Evolutionary conservation across 2,113 vertebrate species (phyloP).

Genomic region (Aythya baeri): DNA sequence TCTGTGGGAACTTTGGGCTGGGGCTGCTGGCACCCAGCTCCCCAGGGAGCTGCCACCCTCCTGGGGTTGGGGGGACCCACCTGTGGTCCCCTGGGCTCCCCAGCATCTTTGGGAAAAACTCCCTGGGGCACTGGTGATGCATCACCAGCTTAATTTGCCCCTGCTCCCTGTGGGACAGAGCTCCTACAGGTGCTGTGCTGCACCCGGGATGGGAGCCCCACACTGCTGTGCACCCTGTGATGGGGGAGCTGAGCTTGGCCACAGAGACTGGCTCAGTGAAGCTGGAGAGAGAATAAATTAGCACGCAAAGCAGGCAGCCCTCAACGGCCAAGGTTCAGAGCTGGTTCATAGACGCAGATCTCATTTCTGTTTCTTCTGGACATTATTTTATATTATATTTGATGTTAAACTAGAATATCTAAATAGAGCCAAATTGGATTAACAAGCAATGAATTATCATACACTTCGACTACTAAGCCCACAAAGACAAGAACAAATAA

Average conservation of each 20-base stretch:
- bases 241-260: neutral
- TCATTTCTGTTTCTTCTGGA: conserved; percentile 24
- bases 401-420: conserved; percentile 49
- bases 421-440: conserved; percentile 55
- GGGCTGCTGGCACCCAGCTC: neutral
- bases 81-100: rapidly evolving
- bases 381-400: neutral
- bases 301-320: neutral
- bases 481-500: conserved; percentile 60
- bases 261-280: rapidly evolving
- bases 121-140: neutral
- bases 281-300: neutral
- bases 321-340: neutral
- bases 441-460: conserved; percentile 52
- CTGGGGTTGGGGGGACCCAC: no score
- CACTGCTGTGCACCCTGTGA: neutral
- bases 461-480: conserved; percentile 18
- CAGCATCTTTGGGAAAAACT: rapidly evolving
- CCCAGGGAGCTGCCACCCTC: neutral
- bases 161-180: rapidly evolving
- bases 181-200: neutral
- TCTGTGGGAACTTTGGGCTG: neutral
- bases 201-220: rapidly evolving
- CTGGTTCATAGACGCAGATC: neutral
- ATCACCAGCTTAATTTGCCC: neutral